phyloP scores from a whole-genome alignment of 2,888 invertebrate genomes.

The Hoplodrina ambigua region DNA sequence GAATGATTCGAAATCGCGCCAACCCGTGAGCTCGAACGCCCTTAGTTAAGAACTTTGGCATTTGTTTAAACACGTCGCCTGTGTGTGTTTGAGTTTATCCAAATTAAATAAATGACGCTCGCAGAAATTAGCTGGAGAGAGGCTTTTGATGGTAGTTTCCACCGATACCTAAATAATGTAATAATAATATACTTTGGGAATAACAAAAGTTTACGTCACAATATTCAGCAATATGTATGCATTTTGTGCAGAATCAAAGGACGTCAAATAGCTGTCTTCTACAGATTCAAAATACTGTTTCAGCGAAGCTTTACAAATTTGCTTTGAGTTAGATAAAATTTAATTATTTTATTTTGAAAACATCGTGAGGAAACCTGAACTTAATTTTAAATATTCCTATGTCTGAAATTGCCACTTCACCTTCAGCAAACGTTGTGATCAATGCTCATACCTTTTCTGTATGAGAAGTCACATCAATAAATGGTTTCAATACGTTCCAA shows the following conservation, averaged over 20 bases:
- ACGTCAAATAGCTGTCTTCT: not conserved
- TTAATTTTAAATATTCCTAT: too few species aligned
- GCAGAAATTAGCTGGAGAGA: conserved; percentile 32
- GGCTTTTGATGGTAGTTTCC: not conserved
- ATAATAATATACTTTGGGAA: not conserved
- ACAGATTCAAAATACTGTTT: not conserved
- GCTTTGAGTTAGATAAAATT: not conserved
- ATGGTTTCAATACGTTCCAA: conserved; percentile 73
- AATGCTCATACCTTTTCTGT: too few species aligned
- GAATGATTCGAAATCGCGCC: conserved; percentile 44
- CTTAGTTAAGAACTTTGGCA: conserved; percentile 53
- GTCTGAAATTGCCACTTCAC: too few species aligned
- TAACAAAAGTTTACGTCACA: not conserved
- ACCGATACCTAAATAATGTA: not conserved
- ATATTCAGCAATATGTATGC: not conserved
- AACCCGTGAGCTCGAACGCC: conserved; percentile 11
- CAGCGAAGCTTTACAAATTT: not conserved
- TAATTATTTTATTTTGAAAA: not conserved
- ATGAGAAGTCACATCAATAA: conserved; percentile 60
- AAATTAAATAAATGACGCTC: conserved; percentile 40
- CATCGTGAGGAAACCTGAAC: too few species aligned
- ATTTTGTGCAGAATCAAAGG: not conserved
- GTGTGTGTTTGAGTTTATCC: conserved; percentile 47
- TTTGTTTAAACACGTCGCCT: conserved; percentile 41
- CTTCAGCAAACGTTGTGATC: too few species aligned